A percentile compares a stretch with the other conserved stretches of the same genome.
Evolutionary conservation across 2,113 vertebrate genomes (phyloP).

Genomic region (Colossoma macropomum): DNA sequence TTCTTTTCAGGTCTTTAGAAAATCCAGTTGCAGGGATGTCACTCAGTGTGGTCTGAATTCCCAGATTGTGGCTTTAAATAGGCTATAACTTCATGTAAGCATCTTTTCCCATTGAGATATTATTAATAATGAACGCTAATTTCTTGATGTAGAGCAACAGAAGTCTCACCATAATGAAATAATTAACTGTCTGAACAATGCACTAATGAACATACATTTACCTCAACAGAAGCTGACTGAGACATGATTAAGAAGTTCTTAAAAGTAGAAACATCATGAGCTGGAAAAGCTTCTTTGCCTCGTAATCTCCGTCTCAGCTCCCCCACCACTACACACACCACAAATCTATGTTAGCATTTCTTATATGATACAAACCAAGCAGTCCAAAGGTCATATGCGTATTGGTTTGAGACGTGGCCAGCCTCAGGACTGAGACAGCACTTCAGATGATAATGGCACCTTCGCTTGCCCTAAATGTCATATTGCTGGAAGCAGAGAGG

Average conservation of each 20-base stretch:
- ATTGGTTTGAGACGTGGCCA: background rate
- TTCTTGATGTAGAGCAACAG: background rate
- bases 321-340: background rate
- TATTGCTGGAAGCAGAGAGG: constrained; percentile 19
- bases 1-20: background rate
- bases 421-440: background rate
- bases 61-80: background rate
- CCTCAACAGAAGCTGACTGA: background rate
- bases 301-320: background rate
- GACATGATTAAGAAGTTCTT: background rate
- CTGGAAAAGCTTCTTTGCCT: background rate
- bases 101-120: background rate
- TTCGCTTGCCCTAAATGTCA: constrained; percentile 22
- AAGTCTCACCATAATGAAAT: background rate
- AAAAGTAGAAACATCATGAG: background rate
- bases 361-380: background rate
- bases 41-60: background rate
- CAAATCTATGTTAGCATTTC: background rate
- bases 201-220: background rate
- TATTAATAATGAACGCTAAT: background rate
- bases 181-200: background rate
- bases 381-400: constrained; percentile 9
- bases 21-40: background rate
- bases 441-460: constrained; percentile 2
- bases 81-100: background rate